Conservation (phyloP, 2,888 invertebrate genomes). For the Silvanus unidentatus region DNA sequence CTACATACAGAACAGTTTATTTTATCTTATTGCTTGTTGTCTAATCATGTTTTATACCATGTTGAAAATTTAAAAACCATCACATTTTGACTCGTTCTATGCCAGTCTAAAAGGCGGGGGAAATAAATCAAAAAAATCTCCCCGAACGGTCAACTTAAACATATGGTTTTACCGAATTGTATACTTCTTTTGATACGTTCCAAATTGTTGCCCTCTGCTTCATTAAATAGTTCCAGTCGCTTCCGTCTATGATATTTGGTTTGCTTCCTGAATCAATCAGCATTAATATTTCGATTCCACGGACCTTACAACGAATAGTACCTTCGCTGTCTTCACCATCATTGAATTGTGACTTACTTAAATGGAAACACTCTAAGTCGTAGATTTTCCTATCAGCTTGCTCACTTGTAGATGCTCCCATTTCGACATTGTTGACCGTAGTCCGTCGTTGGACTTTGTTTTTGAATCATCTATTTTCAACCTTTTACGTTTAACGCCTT, state of each 20-base stretch:
- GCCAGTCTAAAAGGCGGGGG: too few species aligned
- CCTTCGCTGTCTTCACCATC: background rate
- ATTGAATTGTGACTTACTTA: background rate
- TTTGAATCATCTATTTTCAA: background rate
- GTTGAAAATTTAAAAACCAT: too few species aligned
- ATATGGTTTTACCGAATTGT: background rate
- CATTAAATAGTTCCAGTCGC: background rate
- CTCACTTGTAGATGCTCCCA: background rate
- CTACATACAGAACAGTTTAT: too few species aligned
- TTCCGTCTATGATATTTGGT: background rate
- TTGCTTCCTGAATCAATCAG: constrained; percentile 12
- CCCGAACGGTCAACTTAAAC: too few species aligned
- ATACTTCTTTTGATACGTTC: background rate
- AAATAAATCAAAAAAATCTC: too few species aligned
- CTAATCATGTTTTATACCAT: too few species aligned
- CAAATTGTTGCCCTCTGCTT: background rate
- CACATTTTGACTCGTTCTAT: too few species aligned
- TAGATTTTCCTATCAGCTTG: background rate
- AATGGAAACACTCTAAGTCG: background rate
- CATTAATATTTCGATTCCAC: constrained; percentile 9
- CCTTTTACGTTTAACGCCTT: background rate
- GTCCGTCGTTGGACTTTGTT: background rate
- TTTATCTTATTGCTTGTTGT: too few species aligned
- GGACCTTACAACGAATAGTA: constrained; percentile 4
- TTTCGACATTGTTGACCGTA: background rate